Base-by-base conservation (phyloP, 2,888 invertebrate species). In the Drosophila prostipennis region DNA sequence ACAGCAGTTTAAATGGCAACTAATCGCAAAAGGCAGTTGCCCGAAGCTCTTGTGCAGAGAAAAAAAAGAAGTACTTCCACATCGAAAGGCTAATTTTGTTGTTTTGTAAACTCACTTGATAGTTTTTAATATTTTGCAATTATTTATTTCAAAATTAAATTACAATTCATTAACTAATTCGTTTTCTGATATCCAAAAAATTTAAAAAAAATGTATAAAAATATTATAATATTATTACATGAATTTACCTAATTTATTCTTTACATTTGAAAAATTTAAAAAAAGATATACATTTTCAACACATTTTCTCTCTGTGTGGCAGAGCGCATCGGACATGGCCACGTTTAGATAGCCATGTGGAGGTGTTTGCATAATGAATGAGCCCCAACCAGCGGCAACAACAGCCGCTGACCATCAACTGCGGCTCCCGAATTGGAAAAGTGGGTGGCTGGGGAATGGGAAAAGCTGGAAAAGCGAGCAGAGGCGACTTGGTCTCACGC, bases 361-460 rank as follows among this genome's bases (percentile, higher is more conserved):
- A 85, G 87, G 85, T 85, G 87, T 87, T 87, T 84, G 82, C 85
- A 87, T 87, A 84, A 84, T 87, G 85, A 87, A 84, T 85, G 78
- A 77, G 71, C 37, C 49, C 37, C 42, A 53, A 45, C 54, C 59
- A 63, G 37, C 52, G 55, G 37, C 75, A 70, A 68, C 59, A 77
- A 64, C 69, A 34, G 34, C 51, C 51, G 36, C 36, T 51, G 55
- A 74, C 64, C 71, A 81, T 74, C 82, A 76, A 73, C 73, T 78
- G 80, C 43, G 86, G 80, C 64, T 51, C 68, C 63, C 64, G 57
- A 71, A 73, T 68, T 68, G 72, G 45, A 58, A 73, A 64, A 61
- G 40, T 13, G 72, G 72, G 16, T n/a, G 61, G 51, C 5, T 26
- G 26, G 26, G 6, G 6, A 26, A 26, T 26, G 26, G 23, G n/a